Base-by-base conservation (phyloP, 2,113 vertebrate genomes). In the Daphoenositta chrysoptera region DNA sequence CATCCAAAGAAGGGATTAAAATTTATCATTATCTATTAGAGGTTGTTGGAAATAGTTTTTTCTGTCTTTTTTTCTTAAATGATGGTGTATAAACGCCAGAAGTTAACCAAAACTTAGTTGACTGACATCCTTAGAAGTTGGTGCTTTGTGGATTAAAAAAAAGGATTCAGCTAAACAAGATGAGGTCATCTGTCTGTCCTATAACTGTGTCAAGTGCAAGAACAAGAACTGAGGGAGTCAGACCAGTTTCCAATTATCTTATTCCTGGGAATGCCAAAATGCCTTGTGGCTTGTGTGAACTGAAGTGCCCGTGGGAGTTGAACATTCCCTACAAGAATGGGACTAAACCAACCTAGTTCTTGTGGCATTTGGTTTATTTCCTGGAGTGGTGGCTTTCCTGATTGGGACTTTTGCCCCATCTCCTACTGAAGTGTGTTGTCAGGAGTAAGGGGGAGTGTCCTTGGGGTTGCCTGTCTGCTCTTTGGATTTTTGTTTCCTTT, bases 251-350 rank as follows among this genome's bases (percentile, higher is more conserved):
- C 23, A 54, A 0, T 50, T 30, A 11, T 12, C 48, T 69, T 72
- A 11, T 64, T 72, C 6, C 22, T 65, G 37, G 70, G 44, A 56
- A 28, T 65, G 24, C 26, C 22, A 68, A 3, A 42, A 22, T 9
- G 4, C 35, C 26, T 80, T 0, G 1, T 15, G 72, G 21, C 21
- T 51, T 22, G 3, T 51, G 35, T 2, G 10, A 71, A 27, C 14
- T 26, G 15, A 60, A 44, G 53, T 30, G 33, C 28, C 50, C 2
- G 4, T 27, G 18, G 3, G 5, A 50, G 21, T n/a, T 17, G 37
- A 69, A 31, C 1, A 0, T n/a, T 69, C 17, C 4, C 39, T 9
- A 3, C 31, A 53, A 42, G 44, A 50, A 47, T 7, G 14, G 22
- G 15, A 7, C 27, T 76, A 56, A 87, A 48, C 48, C 40, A 68